These are phyloP conservation scores for Gephyroberyx darwinii DNA, from an alignment of 2,797 vertebrate species.

Conservation along the genomic window DNA sequence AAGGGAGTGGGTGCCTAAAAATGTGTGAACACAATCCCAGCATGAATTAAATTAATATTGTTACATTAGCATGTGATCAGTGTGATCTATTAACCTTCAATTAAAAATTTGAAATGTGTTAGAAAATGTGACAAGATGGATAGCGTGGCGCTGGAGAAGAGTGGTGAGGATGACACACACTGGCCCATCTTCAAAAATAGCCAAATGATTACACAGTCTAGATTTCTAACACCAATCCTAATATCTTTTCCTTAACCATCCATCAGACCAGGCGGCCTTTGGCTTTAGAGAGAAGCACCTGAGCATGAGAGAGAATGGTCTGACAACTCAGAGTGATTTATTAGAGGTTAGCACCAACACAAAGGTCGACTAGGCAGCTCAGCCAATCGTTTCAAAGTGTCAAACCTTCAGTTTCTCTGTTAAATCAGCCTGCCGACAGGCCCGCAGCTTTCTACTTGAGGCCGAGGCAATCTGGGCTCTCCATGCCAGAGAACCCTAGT, in stretches of 20 bases:
- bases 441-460: constrained; percentile 20
- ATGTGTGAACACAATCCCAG: constrained; percentile 22
- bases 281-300: constrained; percentile 47
- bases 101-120: constrained; percentile 44
- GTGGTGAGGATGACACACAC: neutral
- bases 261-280: constrained; percentile 56
- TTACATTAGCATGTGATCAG: constrained; percentile 24
- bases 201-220: constrained; percentile 29
- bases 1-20: constrained; percentile 31
- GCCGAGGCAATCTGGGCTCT: constrained; percentile 27
- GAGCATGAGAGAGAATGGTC: constrained; percentile 45
- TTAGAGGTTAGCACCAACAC: constrained; percentile 64
- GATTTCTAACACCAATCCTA: constrained; percentile 42
- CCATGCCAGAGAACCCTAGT: constrained; percentile 2
- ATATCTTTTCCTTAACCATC: constrained; percentile 42
- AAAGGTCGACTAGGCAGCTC: constrained; percentile 71
- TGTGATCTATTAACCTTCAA: constrained; percentile 30
- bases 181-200: constrained; percentile 3
- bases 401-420: constrained; percentile 64
- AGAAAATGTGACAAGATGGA: constrained; percentile 37
- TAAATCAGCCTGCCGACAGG: constrained; percentile 65
- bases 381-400: constrained; percentile 71
- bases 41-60: neutral
- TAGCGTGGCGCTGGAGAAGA: neutral
- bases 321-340: constrained; percentile 70